These are phyloP conservation scores for Esox masquinongy DNA, from an alignment of 2,797 vertebrate genomes.

Conservation along the genomic window DNA sequence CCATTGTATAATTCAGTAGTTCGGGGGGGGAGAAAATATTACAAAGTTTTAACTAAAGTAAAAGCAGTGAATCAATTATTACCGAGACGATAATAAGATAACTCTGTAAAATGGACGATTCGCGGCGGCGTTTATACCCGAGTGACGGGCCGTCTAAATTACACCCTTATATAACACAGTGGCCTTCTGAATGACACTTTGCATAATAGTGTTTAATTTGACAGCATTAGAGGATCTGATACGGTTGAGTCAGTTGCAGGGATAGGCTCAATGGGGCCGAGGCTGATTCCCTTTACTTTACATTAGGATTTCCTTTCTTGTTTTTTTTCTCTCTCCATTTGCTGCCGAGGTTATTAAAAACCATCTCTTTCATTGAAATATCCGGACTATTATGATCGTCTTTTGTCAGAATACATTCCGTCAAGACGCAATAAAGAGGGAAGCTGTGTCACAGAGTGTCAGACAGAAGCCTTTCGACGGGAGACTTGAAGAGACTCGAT, in stretches of 20 bases:
- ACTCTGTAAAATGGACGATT: constrained; percentile 5
- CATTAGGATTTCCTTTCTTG: neutral
- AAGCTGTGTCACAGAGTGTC: constrained; percentile 10
- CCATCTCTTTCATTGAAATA: constrained; percentile 18
- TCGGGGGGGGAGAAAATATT: neutral
- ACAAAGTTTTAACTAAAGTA: constrained; percentile 2
- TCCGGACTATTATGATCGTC: constrained; percentile 18
- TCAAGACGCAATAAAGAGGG: constrained; percentile 20
- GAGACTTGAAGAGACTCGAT: constrained; percentile 13
- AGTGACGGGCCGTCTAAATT: constrained; percentile 15
- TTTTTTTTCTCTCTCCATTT: neutral
- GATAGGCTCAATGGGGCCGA: neutral
- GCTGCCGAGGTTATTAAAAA: constrained; percentile 25
- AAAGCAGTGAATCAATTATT: constrained; percentile 14
- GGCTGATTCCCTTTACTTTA: constrained; percentile 1
- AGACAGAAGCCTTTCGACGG: constrained; percentile 16
- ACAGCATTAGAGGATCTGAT: constrained; percentile 21
- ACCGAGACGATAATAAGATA: constrained; percentile 9
- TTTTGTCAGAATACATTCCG: constrained; percentile 26
- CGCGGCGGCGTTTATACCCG: neutral
- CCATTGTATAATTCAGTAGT: neutral
- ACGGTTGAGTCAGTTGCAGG: constrained; percentile 7
- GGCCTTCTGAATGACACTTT: constrained; percentile 15
- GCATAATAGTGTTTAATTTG: constrained; percentile 25
- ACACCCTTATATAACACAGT: constrained; percentile 15